These are phyloP conservation scores for Sinosuthora webbiana DNA, from an alignment of 2,113 vertebrate genomes.

Conservation along the genomic window DNA sequence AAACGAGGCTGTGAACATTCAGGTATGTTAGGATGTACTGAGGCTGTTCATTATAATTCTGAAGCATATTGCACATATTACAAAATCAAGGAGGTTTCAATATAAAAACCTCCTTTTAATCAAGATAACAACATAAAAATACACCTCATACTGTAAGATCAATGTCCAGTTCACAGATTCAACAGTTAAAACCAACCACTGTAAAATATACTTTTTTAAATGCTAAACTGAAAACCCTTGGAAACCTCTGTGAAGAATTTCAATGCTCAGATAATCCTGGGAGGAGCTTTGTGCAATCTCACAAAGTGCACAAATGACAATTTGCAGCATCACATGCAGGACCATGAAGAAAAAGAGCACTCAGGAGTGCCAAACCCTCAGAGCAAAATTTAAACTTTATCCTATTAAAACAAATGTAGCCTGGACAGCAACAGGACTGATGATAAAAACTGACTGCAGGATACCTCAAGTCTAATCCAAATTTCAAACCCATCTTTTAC, in stretches of 20 bases:
- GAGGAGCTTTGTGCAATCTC: neutral
- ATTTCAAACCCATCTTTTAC: neutral
- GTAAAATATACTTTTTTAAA: too few relatives aligned
- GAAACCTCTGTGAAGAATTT: neutral
- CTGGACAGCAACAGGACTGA: neutral
- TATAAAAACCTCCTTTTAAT: too few relatives aligned
- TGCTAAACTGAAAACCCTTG: neutral
- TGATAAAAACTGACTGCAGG: neutral
- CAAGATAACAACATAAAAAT: too few relatives aligned
- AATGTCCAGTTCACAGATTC: too few relatives aligned
- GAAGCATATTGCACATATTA: too few relatives aligned
- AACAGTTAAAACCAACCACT: too few relatives aligned
- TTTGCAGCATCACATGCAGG: fast-evolving
- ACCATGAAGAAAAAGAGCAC: neutral
- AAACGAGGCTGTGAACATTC: too few relatives aligned
- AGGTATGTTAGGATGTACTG: too few relatives aligned
- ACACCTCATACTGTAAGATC: too few relatives aligned
- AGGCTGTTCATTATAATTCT: too few relatives aligned
- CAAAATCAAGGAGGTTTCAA: too few relatives aligned
- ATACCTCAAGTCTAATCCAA: neutral
- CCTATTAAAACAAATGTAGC: neutral
- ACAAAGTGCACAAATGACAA: neutral
- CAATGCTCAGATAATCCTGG: neutral
- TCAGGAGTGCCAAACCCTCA: neutral
- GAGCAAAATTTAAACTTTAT: neutral